Evolutionary conservation across 2,797 vertebrate genomes (phyloP), one percentile per base, ranked within the genome.

Genomic region (Austrolebias charrua): DNA sequence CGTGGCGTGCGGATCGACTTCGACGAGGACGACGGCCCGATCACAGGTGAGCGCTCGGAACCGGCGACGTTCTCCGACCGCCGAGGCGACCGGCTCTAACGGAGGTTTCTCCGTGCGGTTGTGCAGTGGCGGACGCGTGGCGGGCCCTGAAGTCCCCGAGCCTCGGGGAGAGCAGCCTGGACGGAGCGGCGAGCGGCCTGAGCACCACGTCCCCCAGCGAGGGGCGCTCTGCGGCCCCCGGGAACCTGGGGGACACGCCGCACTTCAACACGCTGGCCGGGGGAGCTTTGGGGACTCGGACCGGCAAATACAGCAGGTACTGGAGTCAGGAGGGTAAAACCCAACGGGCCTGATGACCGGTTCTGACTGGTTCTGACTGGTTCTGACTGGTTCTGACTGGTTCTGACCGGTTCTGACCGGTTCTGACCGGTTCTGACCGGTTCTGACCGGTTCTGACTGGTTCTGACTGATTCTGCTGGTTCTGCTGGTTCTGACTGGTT

Each of bases 1-100:
- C 95, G 96, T 18, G 96, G 97, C 0, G 95, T 99, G 7, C 94
- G 98, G 71, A 98, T 99, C 11, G 97, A 98, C 86, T 99, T 99
- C 60, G 96, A 98, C 18, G 97, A 99, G 76, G 97, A 98, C 12
- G 95, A 98, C 7, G 97, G 97, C 38, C 97, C 97, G 0, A 98
- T 99, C 88, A 99, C 97, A 91, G 97, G 97, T 98, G 88, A 83
- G 76, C 42, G 43, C 5, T 0, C 18, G 5, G 0, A 43, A 42
- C 44, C 28, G 0, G 2, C 6, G 9, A 20, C 12, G n/a, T 20
- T 15, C 38, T 12, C 4, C 4, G 6, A 12, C 24, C 24, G 24
- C 24, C 24, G 24, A 24, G 24, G 24, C 24, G 24, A 24, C 3
- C 24, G 24, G 24, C 24, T 24, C 24, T 11, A 47, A 19, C 2